A percentile compares a stretch with the other conserved stretches of the same genome.
These are phyloP conservation scores for Folsomia manolachei DNA, from an alignment of 2,888 invertebrate species.

Conservation along the genomic window DNA sequence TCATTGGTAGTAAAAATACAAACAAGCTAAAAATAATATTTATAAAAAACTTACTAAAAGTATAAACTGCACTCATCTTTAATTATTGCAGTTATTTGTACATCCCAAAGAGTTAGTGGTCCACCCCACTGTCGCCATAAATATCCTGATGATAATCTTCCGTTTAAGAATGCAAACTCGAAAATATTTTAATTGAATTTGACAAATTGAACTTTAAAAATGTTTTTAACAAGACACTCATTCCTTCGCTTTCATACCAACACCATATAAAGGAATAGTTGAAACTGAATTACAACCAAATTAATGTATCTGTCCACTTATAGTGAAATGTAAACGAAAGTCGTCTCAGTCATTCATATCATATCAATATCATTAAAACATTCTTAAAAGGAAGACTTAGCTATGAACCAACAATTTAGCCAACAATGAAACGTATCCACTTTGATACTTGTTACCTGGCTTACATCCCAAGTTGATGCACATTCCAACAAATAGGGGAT, in stretches of 20 bases:
- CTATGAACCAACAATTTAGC: background rate
- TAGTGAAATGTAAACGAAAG: background rate
- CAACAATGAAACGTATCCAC: too few species aligned
- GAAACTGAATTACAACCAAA: too few species aligned
- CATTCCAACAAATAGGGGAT: background rate
- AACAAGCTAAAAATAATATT: too few species aligned
- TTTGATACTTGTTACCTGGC: background rate
- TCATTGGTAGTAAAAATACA: too few species aligned
- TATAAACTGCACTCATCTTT: too few species aligned
- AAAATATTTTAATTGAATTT: background rate
- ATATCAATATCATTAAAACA: constrained; percentile 3
- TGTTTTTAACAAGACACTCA: too few species aligned
- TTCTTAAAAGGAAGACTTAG: constrained; percentile 7
- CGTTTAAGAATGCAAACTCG: too few species aligned
- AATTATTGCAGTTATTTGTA: too few species aligned
- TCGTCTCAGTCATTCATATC: background rate
- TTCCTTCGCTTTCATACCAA: background rate
- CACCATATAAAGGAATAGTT: background rate
- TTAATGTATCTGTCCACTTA: background rate
- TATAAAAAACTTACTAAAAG: too few species aligned
- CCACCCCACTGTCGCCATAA: too few species aligned
- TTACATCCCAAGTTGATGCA: background rate
- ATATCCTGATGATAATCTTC: too few species aligned
- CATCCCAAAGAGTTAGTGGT: too few species aligned
- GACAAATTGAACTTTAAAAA: background rate